phyloP scores from a whole-genome alignment of 2,888 invertebrate species.

The Nudaria mundana region DNA sequence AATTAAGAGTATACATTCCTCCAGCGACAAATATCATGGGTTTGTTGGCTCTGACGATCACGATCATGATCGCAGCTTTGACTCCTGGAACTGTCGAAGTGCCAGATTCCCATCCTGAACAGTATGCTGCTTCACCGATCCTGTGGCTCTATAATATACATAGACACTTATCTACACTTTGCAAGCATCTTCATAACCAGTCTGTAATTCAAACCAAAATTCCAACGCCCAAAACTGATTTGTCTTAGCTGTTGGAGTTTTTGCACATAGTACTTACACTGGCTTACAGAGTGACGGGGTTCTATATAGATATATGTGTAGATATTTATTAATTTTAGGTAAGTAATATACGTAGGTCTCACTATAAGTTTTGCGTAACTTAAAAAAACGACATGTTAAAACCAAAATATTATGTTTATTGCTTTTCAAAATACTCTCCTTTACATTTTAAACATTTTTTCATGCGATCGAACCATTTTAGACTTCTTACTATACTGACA shows the following conservation, averaged over 20 bases:
- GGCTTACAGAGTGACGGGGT: not conserved
- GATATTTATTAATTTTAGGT: too few relatives aligned
- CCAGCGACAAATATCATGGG: conserved; percentile 62
- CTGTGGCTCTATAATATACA: conserved; percentile 39
- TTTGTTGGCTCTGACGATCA: conserved; percentile 53
- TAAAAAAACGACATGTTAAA: too few relatives aligned
- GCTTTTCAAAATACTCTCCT: too few relatives aligned
- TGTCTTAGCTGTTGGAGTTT: not conserved
- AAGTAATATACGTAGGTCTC: too few relatives aligned
- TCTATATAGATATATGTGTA: too few relatives aligned
- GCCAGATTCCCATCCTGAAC: conserved; percentile 63
- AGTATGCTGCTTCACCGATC: conserved; percentile 55
- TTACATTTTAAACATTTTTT: too few relatives aligned
- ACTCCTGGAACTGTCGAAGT: conserved; percentile 47
- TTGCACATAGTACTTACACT: not conserved
- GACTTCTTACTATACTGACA: too few relatives aligned
- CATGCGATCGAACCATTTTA: too few relatives aligned
- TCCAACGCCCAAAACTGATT: not conserved
- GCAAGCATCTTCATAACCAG: too few relatives aligned
- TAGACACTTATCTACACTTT: not conserved
- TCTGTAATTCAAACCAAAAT: too few relatives aligned
- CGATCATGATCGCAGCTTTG: conserved; percentile 45
- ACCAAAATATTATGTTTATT: too few relatives aligned
- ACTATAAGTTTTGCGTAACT: too few relatives aligned
- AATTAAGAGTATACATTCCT: conserved; percentile 62